Conservation (phyloP, 2,113 vertebrate genomes). For the Campylomormyrus tamandua region DNA sequence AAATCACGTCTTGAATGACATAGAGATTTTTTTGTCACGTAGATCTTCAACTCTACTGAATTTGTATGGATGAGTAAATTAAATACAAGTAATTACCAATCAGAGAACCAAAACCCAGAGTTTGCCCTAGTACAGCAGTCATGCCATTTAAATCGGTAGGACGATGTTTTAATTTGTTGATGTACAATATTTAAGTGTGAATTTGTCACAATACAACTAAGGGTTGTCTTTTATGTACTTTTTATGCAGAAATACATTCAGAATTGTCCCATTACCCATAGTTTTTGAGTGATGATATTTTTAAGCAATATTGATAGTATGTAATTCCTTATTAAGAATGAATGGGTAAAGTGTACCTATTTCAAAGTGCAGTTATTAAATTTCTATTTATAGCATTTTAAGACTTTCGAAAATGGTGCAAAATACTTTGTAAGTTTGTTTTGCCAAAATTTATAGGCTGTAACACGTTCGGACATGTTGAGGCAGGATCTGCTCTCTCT, state of each 20-base stretch:
- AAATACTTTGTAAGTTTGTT: no score
- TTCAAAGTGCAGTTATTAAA: not conserved
- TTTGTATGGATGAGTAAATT: conserved; percentile 1
- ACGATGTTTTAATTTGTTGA: not conserved
- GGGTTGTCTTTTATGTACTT: not conserved
- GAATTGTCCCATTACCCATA: not conserved
- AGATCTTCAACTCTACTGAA: not conserved
- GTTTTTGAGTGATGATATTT: not conserved
- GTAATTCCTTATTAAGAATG: not conserved
- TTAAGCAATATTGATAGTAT: not conserved
- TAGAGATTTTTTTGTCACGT: not conserved
- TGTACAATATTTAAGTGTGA: not conserved
- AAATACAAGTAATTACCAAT: not conserved
- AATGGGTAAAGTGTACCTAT: not conserved
- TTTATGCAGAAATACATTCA: not conserved
- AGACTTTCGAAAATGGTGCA: not conserved
- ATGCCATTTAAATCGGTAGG: not conserved
- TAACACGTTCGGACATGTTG: no score
- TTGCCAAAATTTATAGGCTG: no score
- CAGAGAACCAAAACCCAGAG: not conserved
- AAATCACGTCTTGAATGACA: not conserved
- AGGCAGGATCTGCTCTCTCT: not conserved
- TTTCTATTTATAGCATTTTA: not conserved
- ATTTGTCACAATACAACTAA: not conserved
- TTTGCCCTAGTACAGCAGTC: not conserved